phyloP scores from a whole-genome alignment of 2,113 vertebrate genomes.

The Clinocottus analis region DNA sequence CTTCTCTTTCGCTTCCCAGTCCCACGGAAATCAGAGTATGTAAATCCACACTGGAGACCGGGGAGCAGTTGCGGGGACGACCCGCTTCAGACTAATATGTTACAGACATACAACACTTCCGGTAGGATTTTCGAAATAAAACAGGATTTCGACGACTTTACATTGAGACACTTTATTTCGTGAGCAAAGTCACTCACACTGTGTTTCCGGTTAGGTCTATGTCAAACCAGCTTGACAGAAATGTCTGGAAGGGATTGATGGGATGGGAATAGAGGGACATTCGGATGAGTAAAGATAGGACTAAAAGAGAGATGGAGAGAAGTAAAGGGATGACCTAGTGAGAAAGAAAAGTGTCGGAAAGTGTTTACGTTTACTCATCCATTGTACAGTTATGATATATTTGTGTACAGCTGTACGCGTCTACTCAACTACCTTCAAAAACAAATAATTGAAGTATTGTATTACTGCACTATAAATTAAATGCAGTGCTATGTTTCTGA shows the following conservation, averaged over 20 bases:
- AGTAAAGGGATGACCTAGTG: background rate
- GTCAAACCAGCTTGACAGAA: background rate
- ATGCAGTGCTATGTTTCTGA: background rate
- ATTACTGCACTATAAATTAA: background rate
- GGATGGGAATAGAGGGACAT: background rate
- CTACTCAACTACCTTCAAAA: background rate
- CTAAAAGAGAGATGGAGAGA: background rate
- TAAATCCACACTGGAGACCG: slow-evolving; percentile 73
- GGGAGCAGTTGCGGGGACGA: slow-evolving; percentile 19
- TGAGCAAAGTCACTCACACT: fast-evolving
- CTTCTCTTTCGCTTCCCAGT: slow-evolving; percentile 67
- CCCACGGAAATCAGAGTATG: slow-evolving; percentile 81
- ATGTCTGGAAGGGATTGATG: background rate
- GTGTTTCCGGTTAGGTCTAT: background rate
- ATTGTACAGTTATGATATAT: background rate
- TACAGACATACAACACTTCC: slow-evolving; percentile 6
- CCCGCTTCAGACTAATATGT: background rate
- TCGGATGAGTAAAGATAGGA: background rate
- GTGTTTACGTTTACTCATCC: background rate
- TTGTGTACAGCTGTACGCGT: background rate
- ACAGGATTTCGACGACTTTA: fast-evolving
- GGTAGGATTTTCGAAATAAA: slow-evolving; percentile 42
- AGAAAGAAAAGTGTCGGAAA: background rate
- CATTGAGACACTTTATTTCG: background rate
- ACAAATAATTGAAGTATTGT: background rate